Evolutionary conservation across 1,140 invertebrate species (phyloP).

Genomic region (Contarinia nasturtii): DNA sequence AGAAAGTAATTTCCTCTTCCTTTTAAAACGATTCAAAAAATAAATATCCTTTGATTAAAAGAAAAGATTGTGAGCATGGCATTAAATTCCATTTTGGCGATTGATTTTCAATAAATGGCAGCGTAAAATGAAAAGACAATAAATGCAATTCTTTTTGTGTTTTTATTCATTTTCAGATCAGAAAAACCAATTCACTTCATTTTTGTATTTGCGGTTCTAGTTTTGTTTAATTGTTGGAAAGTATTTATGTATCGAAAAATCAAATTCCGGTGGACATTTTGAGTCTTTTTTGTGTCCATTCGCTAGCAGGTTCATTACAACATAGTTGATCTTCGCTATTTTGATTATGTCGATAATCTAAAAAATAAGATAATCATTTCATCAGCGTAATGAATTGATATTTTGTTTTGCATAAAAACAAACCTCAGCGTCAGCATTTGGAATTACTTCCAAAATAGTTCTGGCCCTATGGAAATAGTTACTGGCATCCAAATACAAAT

Average conservation of each 20-base stretch:
- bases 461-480: slow-evolving; percentile 84
- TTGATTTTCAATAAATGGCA: no score
- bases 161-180: no score
- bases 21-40: no score
- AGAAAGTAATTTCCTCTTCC: no score
- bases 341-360: slow-evolving; percentile 37
- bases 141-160: no score
- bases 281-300: slow-evolving; percentile 80
- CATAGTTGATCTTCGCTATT: slow-evolving; percentile 85
- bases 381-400: no score
- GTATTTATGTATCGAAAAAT: slow-evolving; percentile 71
- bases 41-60: no score
- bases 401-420: slow-evolving; percentile 30
- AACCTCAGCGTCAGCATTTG: slow-evolving; percentile 51
- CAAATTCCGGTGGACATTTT: slow-evolving; percentile 66
- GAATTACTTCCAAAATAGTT: slow-evolving; percentile 60
- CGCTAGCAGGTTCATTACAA: slow-evolving; percentile 78
- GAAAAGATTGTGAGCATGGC: no score
- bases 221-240: slow-evolving; percentile 71
- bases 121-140: no score
- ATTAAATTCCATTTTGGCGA: no score
- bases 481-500: slow-evolving; percentile 61
- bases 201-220: not conserved
- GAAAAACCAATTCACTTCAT: not conserved
- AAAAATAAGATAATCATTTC: slow-evolving; percentile 2